A percentile compares a stretch with the other conserved stretches of the same genome.
Conservation (phyloP, 2,113 vertebrate species). For the Chlamydotis undulata region DNA sequence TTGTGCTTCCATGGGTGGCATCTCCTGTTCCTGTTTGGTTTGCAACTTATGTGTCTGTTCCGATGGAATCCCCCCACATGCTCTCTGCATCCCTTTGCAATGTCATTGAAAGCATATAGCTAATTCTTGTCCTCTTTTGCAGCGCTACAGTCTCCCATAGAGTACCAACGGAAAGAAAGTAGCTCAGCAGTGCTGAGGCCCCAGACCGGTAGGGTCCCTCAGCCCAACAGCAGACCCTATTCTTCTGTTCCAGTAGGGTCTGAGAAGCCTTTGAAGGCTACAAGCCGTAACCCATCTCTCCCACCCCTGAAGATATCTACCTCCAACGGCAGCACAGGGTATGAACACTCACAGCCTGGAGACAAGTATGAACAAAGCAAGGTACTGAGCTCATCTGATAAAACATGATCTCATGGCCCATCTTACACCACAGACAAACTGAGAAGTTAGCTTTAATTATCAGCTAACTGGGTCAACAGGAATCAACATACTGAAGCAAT, state of each 20-base stretch:
- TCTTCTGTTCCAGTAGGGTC: conserved; percentile 83
- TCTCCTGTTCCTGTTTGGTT: background rate
- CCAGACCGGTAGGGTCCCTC: conserved; percentile 74
- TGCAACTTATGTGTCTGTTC: background rate
- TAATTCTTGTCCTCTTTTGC: conserved; percentile 34
- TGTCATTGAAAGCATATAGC: background rate
- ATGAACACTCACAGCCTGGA: conserved; percentile 82
- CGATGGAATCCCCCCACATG: background rate
- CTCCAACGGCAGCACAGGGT: conserved; percentile 91
- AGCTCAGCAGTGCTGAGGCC: conserved; percentile 84
- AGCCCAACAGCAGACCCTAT: conserved; percentile 85
- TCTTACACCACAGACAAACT: background rate
- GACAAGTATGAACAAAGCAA: conserved; percentile 86
- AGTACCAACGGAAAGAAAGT: conserved; percentile 91
- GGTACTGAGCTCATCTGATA: conserved; percentile 71
- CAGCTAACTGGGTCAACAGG: background rate
- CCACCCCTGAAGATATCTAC: conserved; percentile 89
- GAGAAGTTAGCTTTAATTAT: background rate
- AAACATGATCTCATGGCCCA: background rate
- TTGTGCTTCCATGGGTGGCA: background rate
- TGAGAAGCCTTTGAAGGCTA: conserved; percentile 83
- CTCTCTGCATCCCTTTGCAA: background rate
- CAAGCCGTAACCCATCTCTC: conserved; percentile 80
- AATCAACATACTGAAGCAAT: background rate
- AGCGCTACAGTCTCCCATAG: conserved; percentile 96